Conservation (phyloP, 2,113 vertebrate genomes). For the Odocoileus hemionus region DNA sequence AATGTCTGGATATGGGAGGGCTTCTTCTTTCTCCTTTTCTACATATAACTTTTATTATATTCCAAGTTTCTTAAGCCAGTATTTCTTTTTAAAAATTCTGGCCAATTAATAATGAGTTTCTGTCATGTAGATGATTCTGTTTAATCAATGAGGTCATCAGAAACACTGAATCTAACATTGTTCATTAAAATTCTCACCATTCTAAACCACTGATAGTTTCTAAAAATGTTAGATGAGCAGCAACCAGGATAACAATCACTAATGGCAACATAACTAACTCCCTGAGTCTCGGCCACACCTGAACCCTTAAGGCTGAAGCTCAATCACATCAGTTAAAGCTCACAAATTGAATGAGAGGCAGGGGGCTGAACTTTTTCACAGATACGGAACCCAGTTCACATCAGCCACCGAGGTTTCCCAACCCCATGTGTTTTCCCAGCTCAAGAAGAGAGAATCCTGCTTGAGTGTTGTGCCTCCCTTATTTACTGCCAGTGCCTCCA, state of each 20-base stretch:
- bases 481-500: neutral
- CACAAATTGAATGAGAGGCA: neutral
- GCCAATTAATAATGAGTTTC: conserved; percentile 25
- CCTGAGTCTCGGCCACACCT: neutral
- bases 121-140: neutral
- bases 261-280: neutral
- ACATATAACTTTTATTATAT: neutral
- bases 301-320: neutral
- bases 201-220: conserved; percentile 9
- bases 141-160: conserved; percentile 42
- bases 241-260: neutral
- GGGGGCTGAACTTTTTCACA: neutral
- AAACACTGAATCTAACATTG: neutral
- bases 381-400: neutral
- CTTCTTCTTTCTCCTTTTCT: neutral
- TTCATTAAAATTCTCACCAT: conserved; percentile 9
- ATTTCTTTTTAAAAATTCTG: neutral
- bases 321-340: neutral
- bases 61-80: neutral
- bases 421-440: neutral
- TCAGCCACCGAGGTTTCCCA: neutral
- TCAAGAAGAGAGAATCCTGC: neutral
- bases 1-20: neutral
- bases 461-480: neutral
- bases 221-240: neutral